Conservation (phyloP, 2,888 invertebrate genomes). For the Troides helena region DNA sequence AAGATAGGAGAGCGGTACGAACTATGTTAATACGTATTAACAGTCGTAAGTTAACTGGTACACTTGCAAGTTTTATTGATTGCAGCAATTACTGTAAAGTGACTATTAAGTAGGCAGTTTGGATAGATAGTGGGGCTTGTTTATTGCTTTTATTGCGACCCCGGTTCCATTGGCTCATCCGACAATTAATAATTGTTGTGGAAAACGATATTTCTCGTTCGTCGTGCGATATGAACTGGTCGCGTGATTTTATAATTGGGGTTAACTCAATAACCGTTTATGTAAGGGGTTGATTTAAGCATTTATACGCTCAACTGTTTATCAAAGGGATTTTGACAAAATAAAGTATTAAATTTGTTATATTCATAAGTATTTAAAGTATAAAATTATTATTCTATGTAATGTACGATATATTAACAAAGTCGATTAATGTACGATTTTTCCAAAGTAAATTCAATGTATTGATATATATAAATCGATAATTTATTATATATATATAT, state of each 20-base stretch:
- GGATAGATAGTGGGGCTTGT: conserved; percentile 57
- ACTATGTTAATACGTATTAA: conserved; percentile 25
- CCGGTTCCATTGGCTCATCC: conserved; percentile 56
- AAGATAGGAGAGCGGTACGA: conserved; percentile 1
- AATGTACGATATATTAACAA: no score
- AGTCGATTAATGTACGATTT: no score
- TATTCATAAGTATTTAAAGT: background rate
- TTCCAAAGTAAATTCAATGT: no score
- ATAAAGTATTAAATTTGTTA: background rate
- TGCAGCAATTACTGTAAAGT: conserved; percentile 58
- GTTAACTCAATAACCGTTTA: conserved; percentile 65
- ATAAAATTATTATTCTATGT: background rate
- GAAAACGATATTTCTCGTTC: conserved; percentile 66
- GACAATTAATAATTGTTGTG: conserved; percentile 60
- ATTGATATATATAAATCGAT: no score
- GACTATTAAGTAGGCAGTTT: conserved; percentile 54
- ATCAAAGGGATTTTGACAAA: conserved; percentile 8
- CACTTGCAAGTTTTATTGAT: conserved; percentile 48
- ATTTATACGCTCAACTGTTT: conserved; percentile 13
- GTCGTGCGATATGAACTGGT: conserved; percentile 60
- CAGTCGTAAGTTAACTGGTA: conserved; percentile 38
- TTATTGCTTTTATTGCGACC: conserved; percentile 60
- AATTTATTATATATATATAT: no score
- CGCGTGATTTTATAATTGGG: conserved; percentile 60
- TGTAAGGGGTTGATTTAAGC: conserved; percentile 49